phyloP scores from a whole-genome alignment of 2,888 invertebrate genomes.

The Troides oblongomaculatus region DNA sequence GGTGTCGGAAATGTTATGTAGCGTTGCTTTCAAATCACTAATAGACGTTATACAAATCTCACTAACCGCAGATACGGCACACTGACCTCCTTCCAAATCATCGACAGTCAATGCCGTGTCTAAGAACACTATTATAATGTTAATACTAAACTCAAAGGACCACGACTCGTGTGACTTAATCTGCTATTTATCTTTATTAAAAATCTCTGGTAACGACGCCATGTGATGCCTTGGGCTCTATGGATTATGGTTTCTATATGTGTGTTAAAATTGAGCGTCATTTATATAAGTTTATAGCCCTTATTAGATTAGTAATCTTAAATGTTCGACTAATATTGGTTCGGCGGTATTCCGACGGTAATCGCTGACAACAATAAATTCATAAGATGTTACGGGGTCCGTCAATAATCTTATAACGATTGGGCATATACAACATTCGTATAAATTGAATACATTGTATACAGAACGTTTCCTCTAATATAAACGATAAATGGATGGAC shows the following conservation, averaged over 20 bases:
- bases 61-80: conserved; percentile 39
- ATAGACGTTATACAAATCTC: conserved; percentile 36
- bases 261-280: conserved; percentile 32
- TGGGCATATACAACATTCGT: conserved; percentile 18
- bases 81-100: conserved; percentile 46
- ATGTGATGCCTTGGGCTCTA: conserved; percentile 44
- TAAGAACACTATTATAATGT: conserved; percentile 43
- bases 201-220: conserved; percentile 49
- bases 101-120: conserved; percentile 36
- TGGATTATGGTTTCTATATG: conserved; percentile 46
- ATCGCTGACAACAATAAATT: conserved; percentile 20
- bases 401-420: conserved; percentile 26
- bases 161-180: conserved; percentile 44
- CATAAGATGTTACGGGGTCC: conserved; percentile 17
- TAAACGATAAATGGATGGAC: conserved; percentile 21
- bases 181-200: conserved; percentile 63
- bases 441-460: conserved; percentile 30
- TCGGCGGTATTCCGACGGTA: conserved; percentile 11
- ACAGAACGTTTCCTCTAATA: conserved; percentile 28
- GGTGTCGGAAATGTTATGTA: conserved; percentile 16
- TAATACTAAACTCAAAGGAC: conserved; percentile 47
- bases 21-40: conserved; percentile 23
- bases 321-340: conserved; percentile 15
- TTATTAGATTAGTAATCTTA: conserved; percentile 12
- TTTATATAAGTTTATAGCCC: conserved; percentile 22